phyloP scores from a whole-genome alignment of 2,888 invertebrate species.

The Phytoseiulus persimilis region DNA sequence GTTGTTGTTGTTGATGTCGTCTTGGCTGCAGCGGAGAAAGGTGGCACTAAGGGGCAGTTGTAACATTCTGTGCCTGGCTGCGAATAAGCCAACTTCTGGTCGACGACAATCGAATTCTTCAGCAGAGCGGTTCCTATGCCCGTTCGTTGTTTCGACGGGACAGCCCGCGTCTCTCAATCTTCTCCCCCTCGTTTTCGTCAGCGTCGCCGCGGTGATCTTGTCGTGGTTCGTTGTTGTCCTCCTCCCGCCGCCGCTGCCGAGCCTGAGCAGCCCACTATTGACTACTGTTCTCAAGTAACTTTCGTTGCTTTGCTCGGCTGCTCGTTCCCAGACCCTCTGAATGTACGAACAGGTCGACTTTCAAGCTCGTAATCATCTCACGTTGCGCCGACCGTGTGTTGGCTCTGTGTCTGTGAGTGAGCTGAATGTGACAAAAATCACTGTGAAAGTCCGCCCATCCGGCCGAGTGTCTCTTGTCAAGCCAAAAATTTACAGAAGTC shows the following conservation, averaged over 20 bases:
- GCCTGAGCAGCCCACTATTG: not conserved
- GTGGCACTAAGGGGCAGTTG: not conserved
- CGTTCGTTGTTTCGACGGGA: not conserved
- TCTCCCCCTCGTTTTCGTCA: not conserved
- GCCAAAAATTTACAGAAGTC: not conserved
- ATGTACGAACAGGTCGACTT: not conserved
- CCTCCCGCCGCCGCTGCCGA: not conserved
- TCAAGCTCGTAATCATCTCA: slow-evolving; percentile 5
- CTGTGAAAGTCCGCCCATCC: not conserved
- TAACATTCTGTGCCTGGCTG: not conserved
- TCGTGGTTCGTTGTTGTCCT: not conserved
- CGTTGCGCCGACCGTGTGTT: not conserved
- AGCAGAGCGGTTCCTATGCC: not conserved
- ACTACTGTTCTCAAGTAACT: not conserved
- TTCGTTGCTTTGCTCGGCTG: not conserved
- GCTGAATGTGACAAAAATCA: not conserved
- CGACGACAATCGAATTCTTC: not conserved
- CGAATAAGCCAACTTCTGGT: not conserved
- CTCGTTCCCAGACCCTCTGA: not conserved
- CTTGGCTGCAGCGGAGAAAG: not conserved
- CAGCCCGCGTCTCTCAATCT: not conserved
- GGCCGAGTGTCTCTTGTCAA: not conserved
- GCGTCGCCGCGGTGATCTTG: not conserved
- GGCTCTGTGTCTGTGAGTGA: not conserved
- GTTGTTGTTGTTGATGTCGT: not conserved